Percentiles rank a stretch among this genome's conserved stretches.
Evolutionary conservation across 2,888 invertebrate genomes (phyloP).

Genomic region (Himalopsyche tibetana): DNA sequence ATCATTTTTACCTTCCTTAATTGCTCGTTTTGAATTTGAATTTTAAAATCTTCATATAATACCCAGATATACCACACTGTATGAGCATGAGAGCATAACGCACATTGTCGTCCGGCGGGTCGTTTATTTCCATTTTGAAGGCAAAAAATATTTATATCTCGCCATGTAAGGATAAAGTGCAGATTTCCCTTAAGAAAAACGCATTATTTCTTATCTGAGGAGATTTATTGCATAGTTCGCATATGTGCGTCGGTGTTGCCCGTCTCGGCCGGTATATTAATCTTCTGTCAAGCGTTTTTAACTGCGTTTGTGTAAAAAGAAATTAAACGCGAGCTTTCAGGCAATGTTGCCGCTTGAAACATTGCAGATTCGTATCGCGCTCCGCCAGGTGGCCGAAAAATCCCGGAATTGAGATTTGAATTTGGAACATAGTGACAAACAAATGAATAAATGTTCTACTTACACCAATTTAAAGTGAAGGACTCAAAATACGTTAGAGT

Average conservation of each 20-base stretch:
- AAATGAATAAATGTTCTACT: too few species aligned
- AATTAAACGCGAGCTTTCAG: slow-evolving; percentile 18
- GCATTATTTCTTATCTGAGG: slow-evolving; percentile 23
- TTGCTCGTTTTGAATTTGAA: too few species aligned
- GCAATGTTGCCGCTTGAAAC: not conserved
- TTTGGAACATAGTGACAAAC: too few species aligned
- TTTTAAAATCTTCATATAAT: too few species aligned
- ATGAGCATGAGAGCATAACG: not conserved
- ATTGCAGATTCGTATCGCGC: not conserved
- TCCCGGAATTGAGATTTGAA: not conserved
- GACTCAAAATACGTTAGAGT: too few species aligned
- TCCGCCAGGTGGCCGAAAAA: not conserved
- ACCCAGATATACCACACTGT: not conserved
- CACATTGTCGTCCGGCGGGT: slow-evolving; percentile 7
- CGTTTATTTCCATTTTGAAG: slow-evolving; percentile 34
- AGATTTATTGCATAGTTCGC: slow-evolving; percentile 34
- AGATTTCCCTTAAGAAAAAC: slow-evolving; percentile 26
- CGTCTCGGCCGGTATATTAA: not conserved
- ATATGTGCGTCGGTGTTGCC: slow-evolving; percentile 1
- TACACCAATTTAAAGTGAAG: too few species aligned
- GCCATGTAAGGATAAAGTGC: slow-evolving; percentile 12
- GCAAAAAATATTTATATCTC: slow-evolving; percentile 34
- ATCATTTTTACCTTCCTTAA: too few species aligned
- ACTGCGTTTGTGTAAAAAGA: slow-evolving; percentile 34
- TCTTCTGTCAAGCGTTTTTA: slow-evolving; percentile 29